Evolutionary conservation across 2,797 vertebrate genomes (phyloP).

Genomic region (Pristis pectinata): DNA sequence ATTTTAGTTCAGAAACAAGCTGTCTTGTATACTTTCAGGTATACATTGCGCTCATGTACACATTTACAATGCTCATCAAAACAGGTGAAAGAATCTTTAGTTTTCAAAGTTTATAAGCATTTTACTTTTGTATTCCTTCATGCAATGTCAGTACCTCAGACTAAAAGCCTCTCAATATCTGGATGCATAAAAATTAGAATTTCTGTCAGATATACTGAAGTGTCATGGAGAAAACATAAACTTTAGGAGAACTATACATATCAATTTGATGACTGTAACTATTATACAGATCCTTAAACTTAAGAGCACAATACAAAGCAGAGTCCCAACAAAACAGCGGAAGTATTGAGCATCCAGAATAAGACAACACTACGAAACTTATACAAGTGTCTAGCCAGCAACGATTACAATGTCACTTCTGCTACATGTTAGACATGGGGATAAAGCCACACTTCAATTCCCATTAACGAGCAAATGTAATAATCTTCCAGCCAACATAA

Average conservation of each 20-base stretch:
- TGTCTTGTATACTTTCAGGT: neutral
- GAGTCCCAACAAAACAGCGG: neutral
- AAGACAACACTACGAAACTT: neutral
- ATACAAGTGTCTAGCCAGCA: no score
- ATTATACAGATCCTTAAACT: neutral
- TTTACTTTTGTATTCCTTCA: neutral
- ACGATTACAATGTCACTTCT: neutral
- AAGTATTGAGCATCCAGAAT: neutral
- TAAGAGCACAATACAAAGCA: neutral
- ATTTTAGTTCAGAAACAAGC: neutral
- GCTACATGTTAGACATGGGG: no score
- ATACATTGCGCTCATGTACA: neutral
- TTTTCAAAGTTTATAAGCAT: neutral
- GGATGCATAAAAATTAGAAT: neutral
- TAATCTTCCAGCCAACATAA: neutral
- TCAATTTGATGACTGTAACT: neutral
- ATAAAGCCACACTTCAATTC: neutral
- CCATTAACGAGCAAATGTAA: neutral
- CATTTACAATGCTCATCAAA: neutral
- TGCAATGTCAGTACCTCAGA: neutral
- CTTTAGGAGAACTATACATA: neutral
- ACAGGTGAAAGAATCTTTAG: neutral
- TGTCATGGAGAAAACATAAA: neutral
- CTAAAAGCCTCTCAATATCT: neutral
- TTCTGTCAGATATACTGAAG: neutral